Base-by-base conservation (phyloP, 2,797 vertebrate species). In the Sorex maritimensis region DNA sequence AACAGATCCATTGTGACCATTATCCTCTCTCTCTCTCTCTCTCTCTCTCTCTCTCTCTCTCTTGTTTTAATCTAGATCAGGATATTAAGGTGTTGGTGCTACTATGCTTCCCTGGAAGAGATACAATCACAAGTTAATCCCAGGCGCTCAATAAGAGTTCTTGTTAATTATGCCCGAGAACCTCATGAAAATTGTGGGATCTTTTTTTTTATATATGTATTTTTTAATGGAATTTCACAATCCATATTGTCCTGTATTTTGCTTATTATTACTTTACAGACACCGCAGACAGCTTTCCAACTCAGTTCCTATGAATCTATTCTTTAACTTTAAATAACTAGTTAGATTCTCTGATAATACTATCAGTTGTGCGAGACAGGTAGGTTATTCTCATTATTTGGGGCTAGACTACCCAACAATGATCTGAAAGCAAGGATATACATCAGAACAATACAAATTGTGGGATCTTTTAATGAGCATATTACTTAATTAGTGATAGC, bases 371-470 rank as follows among this genome's bases (percentile, higher is more conserved):
- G 71, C 58, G 82, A 80, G 34, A 61, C 13, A 30, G 12, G 58
- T 93, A n/a, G 21, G 38, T 92, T 49, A 69, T 89, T 94, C 23
- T 85, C 15, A 72, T 86, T 93, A 74, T 44, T 77, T 84, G 81
- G 85, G 10, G 13, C n/a, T 78, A 15, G 81, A n/a, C 58, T 94
- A 69, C 21, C 7, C 77, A 92, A 88, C 77, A 84, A 78, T 88
- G n/a, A 19, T 61, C 73, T 87, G 92, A 52, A 94, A 90, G 28
- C n/a, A 87, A 91, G 78, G 26, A 26, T 3, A 84, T 78, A 87
- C 83, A 72, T 82, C 15, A 73, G 44, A 30, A 63, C 1, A 78
- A 8, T 30, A 63, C 19, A 10, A 78, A n/a, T n/a, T n/a, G n/a
- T n/a, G n/a, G 21, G 24, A 21, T 19, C 71, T 61, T 79, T 17